Percentiles rank a stretch among this genome's conserved stretches.
Conservation (phyloP, 2,797 vertebrate genomes). For the Coreius guichenoti region DNA sequence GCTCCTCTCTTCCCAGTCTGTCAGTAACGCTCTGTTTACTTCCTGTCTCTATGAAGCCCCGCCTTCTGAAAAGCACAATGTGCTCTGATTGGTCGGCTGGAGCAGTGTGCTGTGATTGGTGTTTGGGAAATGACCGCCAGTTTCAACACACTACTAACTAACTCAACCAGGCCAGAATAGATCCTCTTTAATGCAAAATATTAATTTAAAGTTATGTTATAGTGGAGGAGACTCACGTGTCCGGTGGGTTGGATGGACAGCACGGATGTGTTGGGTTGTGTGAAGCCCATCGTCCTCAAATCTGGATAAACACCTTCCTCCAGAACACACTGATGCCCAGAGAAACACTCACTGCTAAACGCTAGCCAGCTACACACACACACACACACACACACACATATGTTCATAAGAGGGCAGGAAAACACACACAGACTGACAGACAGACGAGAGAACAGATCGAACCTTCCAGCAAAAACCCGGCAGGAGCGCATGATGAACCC, state of each 20-base stretch:
- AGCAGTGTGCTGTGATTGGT: too few species aligned
- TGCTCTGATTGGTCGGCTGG: too few species aligned
- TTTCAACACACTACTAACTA: too few species aligned
- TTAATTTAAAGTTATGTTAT: neutral
- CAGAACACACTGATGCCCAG: constrained; percentile 86
- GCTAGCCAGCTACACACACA: constrained; percentile 80
- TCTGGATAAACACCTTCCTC: constrained; percentile 90
- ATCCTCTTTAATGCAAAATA: neutral
- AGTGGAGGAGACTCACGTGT: constrained; percentile 81
- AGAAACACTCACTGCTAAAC: constrained; percentile 84
- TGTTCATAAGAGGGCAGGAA: too few species aligned
- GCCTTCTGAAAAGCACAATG: too few species aligned
- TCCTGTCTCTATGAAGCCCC: too few species aligned
- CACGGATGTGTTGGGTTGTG: constrained; percentile 71
- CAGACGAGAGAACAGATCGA: neutral
- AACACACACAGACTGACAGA: neutral
- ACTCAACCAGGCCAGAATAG: neutral
- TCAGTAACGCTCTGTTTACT: too few species aligned
- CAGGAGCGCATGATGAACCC: constrained; percentile 85
- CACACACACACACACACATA: neutral
- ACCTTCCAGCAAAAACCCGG: constrained; percentile 89
- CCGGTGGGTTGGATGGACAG: constrained; percentile 84
- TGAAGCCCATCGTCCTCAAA: constrained; percentile 86
- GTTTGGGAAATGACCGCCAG: too few species aligned
- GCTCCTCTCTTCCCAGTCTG: too few species aligned